Base-by-base conservation (phyloP, 1,140 invertebrate genomes). In the Trichonephila clavipes region DNA sequence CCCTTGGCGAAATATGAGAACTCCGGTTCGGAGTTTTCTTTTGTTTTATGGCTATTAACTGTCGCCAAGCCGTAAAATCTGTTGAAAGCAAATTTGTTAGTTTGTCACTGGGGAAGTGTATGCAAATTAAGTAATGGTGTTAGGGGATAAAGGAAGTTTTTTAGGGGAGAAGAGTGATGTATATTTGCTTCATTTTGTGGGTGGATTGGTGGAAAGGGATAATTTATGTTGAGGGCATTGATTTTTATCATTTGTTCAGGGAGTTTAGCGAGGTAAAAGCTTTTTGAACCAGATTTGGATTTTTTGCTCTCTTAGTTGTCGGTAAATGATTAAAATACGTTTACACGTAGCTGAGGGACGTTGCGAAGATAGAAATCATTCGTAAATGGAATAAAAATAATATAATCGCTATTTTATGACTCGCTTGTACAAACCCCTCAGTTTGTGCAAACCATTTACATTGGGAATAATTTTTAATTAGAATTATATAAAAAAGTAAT, bases 61-160 rank as follows among this genome's bases (percentile, higher is more conserved):
- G 51, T 61, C 85, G 59, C 85, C 21, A 34, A 61, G n/a, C 58
- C 24, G 58, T 87, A 61, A 87, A 87, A 87, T 87, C 59, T 34
- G 59, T 62, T 62, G 21, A 28, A 87, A 87, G 28, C 24, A 87
- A 87, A 87, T 87, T 62, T 87, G 85, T 87, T 61, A 87, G 59
- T 34, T 61, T 62, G 58, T 62, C 59, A 34, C 24, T 6, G 21
- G 82, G 82, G 44, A 24, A 58, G 82, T 58, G 58, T 85, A 85
- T 58, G 44, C 58, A 58, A 85, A 85, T 58, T 58, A 59, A 58
- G 44, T 59, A 44, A 40, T 12, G 81, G 34, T 12, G 81, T 24
- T 40, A 28, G 24, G 28, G 16, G 28, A 28, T 77, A 40, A 77
- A 77, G 34, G 66, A 12, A 14, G 66, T 24, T 69, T 69, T 69